These are phyloP conservation scores for Gonocerus acuteangulatus DNA, from an alignment of 2,888 invertebrate species.

Conservation along the genomic window DNA sequence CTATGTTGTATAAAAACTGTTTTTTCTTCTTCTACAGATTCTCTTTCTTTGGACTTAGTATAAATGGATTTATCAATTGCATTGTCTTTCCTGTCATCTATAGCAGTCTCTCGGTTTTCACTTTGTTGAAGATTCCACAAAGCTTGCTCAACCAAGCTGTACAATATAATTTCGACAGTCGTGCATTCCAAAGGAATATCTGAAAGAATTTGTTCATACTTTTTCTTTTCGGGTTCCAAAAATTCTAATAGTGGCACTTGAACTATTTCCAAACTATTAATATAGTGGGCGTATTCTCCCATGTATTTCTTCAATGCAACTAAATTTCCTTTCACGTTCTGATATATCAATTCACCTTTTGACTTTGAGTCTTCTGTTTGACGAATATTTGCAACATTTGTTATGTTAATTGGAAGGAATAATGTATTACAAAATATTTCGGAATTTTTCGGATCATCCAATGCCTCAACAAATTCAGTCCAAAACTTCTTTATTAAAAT, in stretches of 20 bases:
- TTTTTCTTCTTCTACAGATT: not conserved
- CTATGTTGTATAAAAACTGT: conserved; percentile 8
- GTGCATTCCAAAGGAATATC: conserved; percentile 14
- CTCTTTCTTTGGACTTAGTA: not conserved
- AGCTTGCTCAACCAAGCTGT: conserved; percentile 17
- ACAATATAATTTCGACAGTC: conserved; percentile 8
- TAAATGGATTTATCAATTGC: no score
- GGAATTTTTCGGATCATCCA: not conserved
- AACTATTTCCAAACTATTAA: not conserved
- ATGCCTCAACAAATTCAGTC: not conserved
- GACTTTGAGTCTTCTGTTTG: not conserved
- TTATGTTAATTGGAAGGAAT: conserved; percentile 3
- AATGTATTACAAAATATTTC: not conserved
- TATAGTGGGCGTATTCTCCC: conserved; percentile 2
- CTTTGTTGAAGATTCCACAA: not conserved
- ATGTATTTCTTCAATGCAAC: not conserved
- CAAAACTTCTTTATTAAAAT: not conserved
- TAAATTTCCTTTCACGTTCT: not conserved
- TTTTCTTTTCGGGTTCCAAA: not conserved
- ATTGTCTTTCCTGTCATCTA: not conserved
- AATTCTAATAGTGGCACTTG: not conserved
- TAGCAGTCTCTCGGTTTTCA: not conserved
- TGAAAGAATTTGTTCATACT: not conserved
- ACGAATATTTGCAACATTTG: not conserved
- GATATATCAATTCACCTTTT: conserved; percentile 1